phyloP scores from a whole-genome alignment of 2,888 invertebrate species.

The Teleogryllus oceanicus region DNA sequence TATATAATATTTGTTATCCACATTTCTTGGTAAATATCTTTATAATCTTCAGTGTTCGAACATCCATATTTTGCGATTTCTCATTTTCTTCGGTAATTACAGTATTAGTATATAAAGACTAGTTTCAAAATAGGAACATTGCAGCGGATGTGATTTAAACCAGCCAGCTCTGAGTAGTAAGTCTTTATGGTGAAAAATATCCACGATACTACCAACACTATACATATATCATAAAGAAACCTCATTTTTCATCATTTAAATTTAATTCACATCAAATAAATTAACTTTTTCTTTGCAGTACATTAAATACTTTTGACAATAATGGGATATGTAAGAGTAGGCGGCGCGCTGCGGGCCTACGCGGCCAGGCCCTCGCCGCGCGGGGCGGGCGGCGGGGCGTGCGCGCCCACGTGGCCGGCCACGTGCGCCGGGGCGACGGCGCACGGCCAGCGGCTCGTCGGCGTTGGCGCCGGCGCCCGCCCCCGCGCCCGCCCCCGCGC shows the following conservation, averaged over 20 bases:
- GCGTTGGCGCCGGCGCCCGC: too few species aligned
- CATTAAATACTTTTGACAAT: neutral
- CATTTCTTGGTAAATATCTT: neutral
- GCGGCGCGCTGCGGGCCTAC: conserved; percentile 44
- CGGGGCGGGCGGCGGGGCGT: conserved; percentile 51
- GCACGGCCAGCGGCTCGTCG: conserved; percentile 41
- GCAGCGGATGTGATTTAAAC: conserved; percentile 40
- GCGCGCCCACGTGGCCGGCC: conserved; percentile 40
- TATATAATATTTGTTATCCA: neutral
- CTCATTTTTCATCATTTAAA: conserved; percentile 28
- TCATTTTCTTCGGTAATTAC: neutral
- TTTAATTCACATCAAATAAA: conserved; percentile 30
- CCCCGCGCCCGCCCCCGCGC: conserved; percentile 39
- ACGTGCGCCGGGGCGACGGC: conserved; percentile 44
- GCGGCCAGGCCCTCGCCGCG: conserved; percentile 72
- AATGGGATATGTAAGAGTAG: conserved; percentile 3
- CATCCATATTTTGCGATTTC: neutral
- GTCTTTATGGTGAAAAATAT: conserved; percentile 30
- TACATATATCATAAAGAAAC: neutral
- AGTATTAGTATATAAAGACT: conserved; percentile 41
- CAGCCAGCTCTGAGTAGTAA: conserved; percentile 29
- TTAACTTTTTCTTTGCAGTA: conserved; percentile 32
- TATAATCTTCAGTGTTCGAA: neutral
- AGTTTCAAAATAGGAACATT: conserved; percentile 56
- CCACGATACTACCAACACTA: conserved; percentile 30